Conservation (phyloP, 2,113 vertebrate genomes). For the Ramphastos sulfuratus region DNA sequence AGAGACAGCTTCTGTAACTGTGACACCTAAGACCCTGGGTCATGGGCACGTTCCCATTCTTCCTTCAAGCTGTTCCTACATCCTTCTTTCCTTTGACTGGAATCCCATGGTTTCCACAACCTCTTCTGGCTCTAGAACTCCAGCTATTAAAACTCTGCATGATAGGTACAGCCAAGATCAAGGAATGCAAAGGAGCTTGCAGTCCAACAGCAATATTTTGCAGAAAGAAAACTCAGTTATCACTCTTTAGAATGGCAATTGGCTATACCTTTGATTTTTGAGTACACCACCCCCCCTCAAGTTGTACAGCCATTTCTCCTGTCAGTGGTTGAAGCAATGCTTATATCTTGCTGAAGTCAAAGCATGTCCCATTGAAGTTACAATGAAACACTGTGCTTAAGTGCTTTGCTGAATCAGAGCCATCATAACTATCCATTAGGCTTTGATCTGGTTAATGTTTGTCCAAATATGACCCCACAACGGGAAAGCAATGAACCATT, state of each 20-base stretch:
- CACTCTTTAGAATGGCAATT: not conserved
- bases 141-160: not conserved
- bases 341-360: constrained; percentile 5
- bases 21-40: not conserved
- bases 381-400: constrained; percentile 54
- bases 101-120: not conserved
- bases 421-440: constrained; percentile 65
- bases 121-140: not conserved
- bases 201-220: not conserved
- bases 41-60: not conserved
- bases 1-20: not conserved
- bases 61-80: rapidly evolving
- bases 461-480: constrained; percentile 61
- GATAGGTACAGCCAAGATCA: rapidly evolving
- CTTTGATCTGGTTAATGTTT: constrained; percentile 74
- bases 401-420: constrained; percentile 68
- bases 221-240: not conserved
- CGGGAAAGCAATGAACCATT: constrained; percentile 55
- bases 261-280: not conserved
- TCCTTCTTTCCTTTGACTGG: not conserved
- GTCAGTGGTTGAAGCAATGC: not conserved
- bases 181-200: not conserved
- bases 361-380: constrained; percentile 53
- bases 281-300: not conserved
- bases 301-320: not conserved